Conservation (phyloP, 1,140 invertebrate genomes). For the Maniola jurtina region DNA sequence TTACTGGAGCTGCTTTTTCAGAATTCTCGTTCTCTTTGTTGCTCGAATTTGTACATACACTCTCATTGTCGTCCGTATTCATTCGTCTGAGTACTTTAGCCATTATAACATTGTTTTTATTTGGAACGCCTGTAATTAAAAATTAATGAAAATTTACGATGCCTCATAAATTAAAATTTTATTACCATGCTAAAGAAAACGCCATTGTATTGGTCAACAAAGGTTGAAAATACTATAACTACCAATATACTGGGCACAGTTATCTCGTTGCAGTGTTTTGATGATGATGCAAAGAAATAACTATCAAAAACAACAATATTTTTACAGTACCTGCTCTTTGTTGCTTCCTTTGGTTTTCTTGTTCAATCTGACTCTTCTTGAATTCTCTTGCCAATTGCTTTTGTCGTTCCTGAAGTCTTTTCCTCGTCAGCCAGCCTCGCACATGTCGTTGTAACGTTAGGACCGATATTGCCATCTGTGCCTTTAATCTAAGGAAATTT, state of each 20-base stretch:
- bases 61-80: conserved; percentile 64
- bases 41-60: conserved; percentile 56
- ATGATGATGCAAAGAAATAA: too few relatives aligned
- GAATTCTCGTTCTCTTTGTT: conserved; percentile 78
- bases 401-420: conserved; percentile 69
- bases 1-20: conserved; percentile 82
- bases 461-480: conserved; percentile 82
- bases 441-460: conserved; percentile 85
- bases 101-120: conserved; percentile 70
- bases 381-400: conserved; percentile 66
- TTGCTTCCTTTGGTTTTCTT: conserved; percentile 63
- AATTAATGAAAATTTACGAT: background rate
- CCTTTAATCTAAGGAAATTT: conserved; percentile 79
- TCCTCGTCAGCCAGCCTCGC: conserved; percentile 82
- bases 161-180: background rate
- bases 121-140: conserved; percentile 52
- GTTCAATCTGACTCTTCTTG: conserved; percentile 61
- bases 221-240: too few relatives aligned
- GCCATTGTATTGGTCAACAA: too few relatives aligned
- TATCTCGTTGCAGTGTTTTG: too few relatives aligned
- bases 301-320: too few relatives aligned
- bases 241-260: too few relatives aligned
- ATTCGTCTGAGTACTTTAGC: conserved; percentile 64
- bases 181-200: too few relatives aligned
- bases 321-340: conserved; percentile 40